Base-by-base conservation (phyloP, 2,113 vertebrate species). In the Dissostichus mawsoni region DNA sequence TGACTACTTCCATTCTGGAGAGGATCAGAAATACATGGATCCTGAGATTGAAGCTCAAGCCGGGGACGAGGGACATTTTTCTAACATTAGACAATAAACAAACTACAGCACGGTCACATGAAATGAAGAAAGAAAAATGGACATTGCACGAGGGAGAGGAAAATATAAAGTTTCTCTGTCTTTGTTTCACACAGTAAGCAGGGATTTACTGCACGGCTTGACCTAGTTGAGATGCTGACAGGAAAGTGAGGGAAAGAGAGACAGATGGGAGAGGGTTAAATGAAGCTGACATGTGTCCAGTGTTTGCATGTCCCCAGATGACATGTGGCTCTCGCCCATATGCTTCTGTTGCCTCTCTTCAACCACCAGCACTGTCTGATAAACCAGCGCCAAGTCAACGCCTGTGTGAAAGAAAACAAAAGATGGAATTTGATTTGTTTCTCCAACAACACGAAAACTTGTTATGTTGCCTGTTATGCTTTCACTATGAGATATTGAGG, bases 201-300 rank as follows among this genome's bases (percentile, higher is more conserved):
- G 18, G 61, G 69, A 67, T 77, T 65, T 77, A 50, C 64, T 62
- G 72, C 55, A 9, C 65, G 48, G 44, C 17, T 3, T 88, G 88
- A 90, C 85, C 88, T 63, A 74, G 63, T 85, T 91, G 78, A 48
- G 70, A 78, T 74, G 62, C 69, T 65, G 25, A 74, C 47, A 66
- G 63, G 56, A 68, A 63, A 71, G 67, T 50, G 81, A 81, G 53
- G 53, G 25, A 72, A 70, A 52, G 80, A 77, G 75, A 80, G 82
- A 87, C 89, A 90, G 85, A 92, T 84, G 87, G 84, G 63, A 82
- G 80, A 82, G 86, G 87, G 89, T 92, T 91, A 76, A 92, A 87
- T 88, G 88, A 87, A 90, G 86, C 47, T 89, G 90, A 94, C 89
- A 88, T 89, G 84, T 74, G 90, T 90, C 86, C 82, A 71, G 82